A percentile compares a stretch with the other conserved stretches of the same genome.
phyloP scores from a whole-genome alignment of 2,888 invertebrate genomes.

The Lomographa bimaculata region DNA sequence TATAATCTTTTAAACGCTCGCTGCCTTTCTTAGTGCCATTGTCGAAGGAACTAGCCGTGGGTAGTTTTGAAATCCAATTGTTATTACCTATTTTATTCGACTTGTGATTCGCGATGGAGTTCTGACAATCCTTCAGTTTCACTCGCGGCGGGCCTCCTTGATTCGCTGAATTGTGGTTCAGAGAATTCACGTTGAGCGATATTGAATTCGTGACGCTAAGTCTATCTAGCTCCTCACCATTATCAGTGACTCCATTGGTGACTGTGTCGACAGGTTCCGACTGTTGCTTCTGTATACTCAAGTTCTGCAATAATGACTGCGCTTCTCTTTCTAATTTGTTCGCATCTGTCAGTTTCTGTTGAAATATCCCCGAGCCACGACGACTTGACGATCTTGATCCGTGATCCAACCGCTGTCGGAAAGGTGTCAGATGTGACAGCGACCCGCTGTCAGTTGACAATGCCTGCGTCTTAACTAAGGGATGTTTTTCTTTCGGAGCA shows the following conservation, averaged over 20 bases:
- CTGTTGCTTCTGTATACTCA: conserved; percentile 65
- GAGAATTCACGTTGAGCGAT: conserved; percentile 66
- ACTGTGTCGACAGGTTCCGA: conserved; percentile 67
- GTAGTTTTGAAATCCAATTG: conserved; percentile 75
- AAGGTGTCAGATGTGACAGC: conserved; percentile 69
- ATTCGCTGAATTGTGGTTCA: conserved; percentile 62
- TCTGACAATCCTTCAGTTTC: conserved; percentile 69
- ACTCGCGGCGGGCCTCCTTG: conserved; percentile 63
- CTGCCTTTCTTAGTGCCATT: conserved; percentile 63
- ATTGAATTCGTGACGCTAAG: conserved; percentile 65
- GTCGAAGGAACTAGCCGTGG: conserved; percentile 75
- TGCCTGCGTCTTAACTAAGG: conserved; percentile 59
- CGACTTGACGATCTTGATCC: conserved; percentile 71
- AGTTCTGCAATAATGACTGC: conserved; percentile 62
- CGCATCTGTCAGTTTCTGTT: conserved; percentile 54
- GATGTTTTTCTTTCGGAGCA: conserved; percentile 61
- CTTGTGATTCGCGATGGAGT: conserved; percentile 62
- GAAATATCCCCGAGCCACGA: conserved; percentile 67
- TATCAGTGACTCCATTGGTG: conserved; percentile 61
- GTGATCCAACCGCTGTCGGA: conserved; percentile 67
- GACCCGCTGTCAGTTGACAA: conserved; percentile 65
- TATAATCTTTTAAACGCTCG: conserved; percentile 72
- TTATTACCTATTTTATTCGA: conserved; percentile 75
- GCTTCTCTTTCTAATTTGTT: conserved; percentile 66
- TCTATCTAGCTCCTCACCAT: conserved; percentile 55